Evolutionary conservation across 2,797 vertebrate species (phyloP), one percentile per base, ranked within the genome.

Genomic region (Sciurus carolinensis): DNA sequence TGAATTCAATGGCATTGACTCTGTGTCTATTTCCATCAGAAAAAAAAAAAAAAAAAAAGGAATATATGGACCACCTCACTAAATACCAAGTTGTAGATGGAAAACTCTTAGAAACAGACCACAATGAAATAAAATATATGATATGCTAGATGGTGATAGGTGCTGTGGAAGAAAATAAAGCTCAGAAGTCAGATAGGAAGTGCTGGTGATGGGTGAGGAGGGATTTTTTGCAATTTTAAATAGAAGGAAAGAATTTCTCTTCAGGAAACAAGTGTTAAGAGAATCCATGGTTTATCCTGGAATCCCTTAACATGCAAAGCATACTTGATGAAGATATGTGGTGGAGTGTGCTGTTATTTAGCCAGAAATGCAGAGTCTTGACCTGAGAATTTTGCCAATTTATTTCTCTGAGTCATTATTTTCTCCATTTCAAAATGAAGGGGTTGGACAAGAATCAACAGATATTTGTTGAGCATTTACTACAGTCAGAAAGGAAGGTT

Each of bases 161-260:
- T 52, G 8, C 17, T 59, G 22, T 5, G 42, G 62, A 82, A 8
- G 57, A 39, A 57, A 91, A 69, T 7, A 44, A 24, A 54, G 13
- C 47, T 15, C 14, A 22, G 69, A 72, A 94, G 17, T 5, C 6
- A 64, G 8, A 30, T 1, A 7, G 42, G 26, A 50, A 77, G 5
- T 54, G 15, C 39, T 81, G 2, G 33, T 2, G 33, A 1, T 24
- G 1, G 7, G 11, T 52, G 22, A 73, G 44, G 47, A 90, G 24
- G 5, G 20, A 1, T 47, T 18, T 91, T 96, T 76, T 89, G 8
- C 30, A 69, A 47, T 89, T 95, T 91, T 94, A 72, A 80, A 80
- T 4, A 57, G 7, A 17, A 67, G 20, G n/a, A 54, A 95, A 69
- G 57, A 97, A 22, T 28, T 52, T 88, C 24, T 89, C 2, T 30